phyloP scores from a whole-genome alignment of 2,888 invertebrate genomes.

The Epinotia ramella region DNA sequence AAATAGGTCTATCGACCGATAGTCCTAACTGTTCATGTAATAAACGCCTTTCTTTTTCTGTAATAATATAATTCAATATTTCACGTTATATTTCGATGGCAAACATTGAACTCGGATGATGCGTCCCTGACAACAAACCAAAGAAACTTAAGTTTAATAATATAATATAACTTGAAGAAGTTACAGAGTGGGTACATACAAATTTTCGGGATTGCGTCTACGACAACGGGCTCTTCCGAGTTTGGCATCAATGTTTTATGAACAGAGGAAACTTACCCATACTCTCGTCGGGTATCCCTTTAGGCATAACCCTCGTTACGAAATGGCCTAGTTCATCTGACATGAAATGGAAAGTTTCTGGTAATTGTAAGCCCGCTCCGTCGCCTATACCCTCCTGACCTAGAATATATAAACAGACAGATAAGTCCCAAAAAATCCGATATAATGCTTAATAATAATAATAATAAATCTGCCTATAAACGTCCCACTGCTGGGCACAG shows the following conservation, averaged over 20 bases:
- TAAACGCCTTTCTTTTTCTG: constrained; percentile 87
- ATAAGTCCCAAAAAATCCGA: not conserved
- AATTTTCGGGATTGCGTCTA: not conserved
- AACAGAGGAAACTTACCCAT: constrained; percentile 82
- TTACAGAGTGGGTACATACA: too few species aligned
- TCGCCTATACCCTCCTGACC: constrained; percentile 83
- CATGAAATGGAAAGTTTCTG: constrained; percentile 91
- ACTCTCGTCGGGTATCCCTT: constrained; percentile 87
- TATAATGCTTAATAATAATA: not conserved
- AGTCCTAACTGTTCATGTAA: constrained; percentile 91
- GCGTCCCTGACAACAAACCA: too few species aligned
- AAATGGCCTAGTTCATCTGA: constrained; percentile 90
- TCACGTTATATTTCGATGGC: not conserved
- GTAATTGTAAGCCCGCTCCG: constrained; percentile 82
- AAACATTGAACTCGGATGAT: too few species aligned
- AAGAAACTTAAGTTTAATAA: too few species aligned
- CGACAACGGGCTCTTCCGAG: not conserved
- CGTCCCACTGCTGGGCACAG: too few species aligned
- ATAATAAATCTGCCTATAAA: too few species aligned
- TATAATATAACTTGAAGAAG: too few species aligned
- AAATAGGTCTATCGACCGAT: constrained; percentile 88
- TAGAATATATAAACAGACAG: constrained; percentile 47
- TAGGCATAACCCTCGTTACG: constrained; percentile 90
- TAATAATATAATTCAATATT: constrained; percentile 41
- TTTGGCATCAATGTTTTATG: not conserved